These are phyloP conservation scores for Agrochola lychnidis DNA, from an alignment of 2,888 invertebrate species.

Conservation along the genomic window DNA sequence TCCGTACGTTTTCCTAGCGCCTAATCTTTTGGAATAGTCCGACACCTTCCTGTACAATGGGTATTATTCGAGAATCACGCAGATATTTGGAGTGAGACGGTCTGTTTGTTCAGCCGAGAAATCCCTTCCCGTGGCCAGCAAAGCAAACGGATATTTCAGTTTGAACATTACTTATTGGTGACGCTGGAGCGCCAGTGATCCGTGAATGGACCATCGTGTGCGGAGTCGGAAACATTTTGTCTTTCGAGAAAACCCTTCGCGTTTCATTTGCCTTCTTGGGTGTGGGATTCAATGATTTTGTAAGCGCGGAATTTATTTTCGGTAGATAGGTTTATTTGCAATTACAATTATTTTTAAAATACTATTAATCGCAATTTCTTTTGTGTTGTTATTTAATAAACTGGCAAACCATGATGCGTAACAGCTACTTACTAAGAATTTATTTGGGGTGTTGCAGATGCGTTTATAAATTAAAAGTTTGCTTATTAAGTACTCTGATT, in stretches of 20 bases:
- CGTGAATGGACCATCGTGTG: conserved; percentile 71
- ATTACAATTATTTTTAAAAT: too few relatives aligned
- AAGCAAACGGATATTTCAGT: conserved; percentile 78
- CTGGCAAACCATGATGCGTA: too few relatives aligned
- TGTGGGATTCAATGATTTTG: not conserved
- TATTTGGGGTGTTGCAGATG: too few relatives aligned
- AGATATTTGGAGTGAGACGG: conserved; percentile 65
- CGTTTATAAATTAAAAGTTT: too few relatives aligned
- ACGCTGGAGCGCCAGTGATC: conserved; percentile 69
- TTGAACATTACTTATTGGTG: conserved; percentile 73
- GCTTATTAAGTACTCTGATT: too few relatives aligned
- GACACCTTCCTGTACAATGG: conserved; percentile 40
- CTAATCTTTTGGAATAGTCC: conserved; percentile 48
- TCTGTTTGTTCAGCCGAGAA: conserved; percentile 80
- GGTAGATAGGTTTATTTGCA: too few relatives aligned
- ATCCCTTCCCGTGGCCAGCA: conserved; percentile 75
- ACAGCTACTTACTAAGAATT: too few relatives aligned
- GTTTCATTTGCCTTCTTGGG: conserved; percentile 40
- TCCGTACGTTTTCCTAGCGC: conserved; percentile 12
- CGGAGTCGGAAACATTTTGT: conserved; percentile 39
- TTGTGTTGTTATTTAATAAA: too few relatives aligned
- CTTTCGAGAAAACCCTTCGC: conserved; percentile 35
- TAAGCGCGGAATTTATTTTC: too few relatives aligned
- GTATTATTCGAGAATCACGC: conserved; percentile 73
- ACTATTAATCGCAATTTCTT: too few relatives aligned